phyloP scores from a whole-genome alignment of 2,797 vertebrate genomes.

The Carapus acus region DNA sequence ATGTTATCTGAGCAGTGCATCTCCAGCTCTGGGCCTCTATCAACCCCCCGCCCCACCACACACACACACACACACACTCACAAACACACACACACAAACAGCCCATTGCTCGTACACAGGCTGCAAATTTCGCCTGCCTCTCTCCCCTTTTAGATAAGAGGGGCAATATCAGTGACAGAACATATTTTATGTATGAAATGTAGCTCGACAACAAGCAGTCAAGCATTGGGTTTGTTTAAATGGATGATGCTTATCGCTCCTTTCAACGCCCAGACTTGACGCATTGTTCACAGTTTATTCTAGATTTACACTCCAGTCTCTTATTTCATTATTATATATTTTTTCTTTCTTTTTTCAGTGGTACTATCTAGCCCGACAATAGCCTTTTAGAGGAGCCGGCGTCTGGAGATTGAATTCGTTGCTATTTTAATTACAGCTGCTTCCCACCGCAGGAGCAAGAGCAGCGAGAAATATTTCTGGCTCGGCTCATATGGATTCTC shows the following conservation, averaged over 20 bases:
- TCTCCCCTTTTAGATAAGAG: conserved; percentile 94
- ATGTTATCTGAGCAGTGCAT: conserved; percentile 81
- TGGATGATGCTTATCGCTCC: conserved; percentile 88
- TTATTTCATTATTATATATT: no score
- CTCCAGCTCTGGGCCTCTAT: conserved; percentile 81
- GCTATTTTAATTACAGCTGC: conserved; percentile 69
- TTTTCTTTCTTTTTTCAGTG: no score
- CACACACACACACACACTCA: no score
- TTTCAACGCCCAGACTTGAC: conserved; percentile 75
- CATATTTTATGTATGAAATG: conserved; percentile 99
- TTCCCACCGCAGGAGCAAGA: conserved; percentile 38
- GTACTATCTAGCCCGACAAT: conserved; percentile 52
- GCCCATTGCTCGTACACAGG: conserved; percentile 81
- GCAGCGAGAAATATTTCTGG: conserved; percentile 43
- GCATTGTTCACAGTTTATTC: conserved; percentile 75
- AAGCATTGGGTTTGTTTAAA: conserved; percentile 98
- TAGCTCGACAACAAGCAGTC: conserved; percentile 91
- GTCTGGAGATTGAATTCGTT: conserved; percentile 52
- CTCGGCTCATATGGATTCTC: conserved; percentile 36
- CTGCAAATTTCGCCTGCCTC: conserved; percentile 81
- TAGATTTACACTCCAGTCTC: conserved; percentile 45
- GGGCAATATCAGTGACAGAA: conserved; percentile 93
- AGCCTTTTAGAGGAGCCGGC: conserved; percentile 63
- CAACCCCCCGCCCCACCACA: no score
- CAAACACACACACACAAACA: no score